phyloP scores from a whole-genome alignment of 2,888 invertebrate genomes.

The Beris chalybata region DNA sequence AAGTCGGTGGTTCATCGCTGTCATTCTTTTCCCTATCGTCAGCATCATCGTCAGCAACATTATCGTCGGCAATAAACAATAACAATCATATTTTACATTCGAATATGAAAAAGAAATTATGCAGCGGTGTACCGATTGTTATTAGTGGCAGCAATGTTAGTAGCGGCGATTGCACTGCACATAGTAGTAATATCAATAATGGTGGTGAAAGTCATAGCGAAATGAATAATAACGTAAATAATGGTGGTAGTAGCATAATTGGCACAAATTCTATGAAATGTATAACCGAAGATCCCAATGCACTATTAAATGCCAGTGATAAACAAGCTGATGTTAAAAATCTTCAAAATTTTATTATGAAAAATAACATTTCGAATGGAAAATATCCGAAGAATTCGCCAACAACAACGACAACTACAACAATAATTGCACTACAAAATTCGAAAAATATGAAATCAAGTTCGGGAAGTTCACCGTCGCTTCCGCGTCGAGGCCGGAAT shows the following conservation, averaged over 20 bases:
- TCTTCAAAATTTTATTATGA: slow-evolving; percentile 32
- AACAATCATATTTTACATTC: slow-evolving; percentile 9
- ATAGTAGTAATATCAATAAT: slow-evolving; percentile 21
- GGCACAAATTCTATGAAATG: slow-evolving; percentile 31
- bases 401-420: slow-evolving; percentile 7
- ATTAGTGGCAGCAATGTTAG: not conserved
- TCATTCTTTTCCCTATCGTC: slow-evolving; percentile 8
- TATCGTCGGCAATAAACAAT: slow-evolving; percentile 1
- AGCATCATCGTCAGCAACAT: not conserved
- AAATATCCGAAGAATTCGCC: slow-evolving; percentile 24
- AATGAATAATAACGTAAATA: slow-evolving; percentile 32
- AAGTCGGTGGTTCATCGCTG: not conserved
- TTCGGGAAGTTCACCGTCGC: slow-evolving; percentile 23
- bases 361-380: slow-evolving; percentile 11
- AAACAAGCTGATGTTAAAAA: slow-evolving; percentile 18
- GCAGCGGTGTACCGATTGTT: too few species aligned
- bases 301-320: slow-evolving; percentile 8
- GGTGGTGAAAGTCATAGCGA: slow-evolving; percentile 21
- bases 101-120: not conserved
- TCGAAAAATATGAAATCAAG: slow-evolving; percentile 23
- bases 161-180: slow-evolving; percentile 25
- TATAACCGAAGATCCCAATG: slow-evolving; percentile 25
- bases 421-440: slow-evolving; percentile 16
- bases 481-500: slow-evolving; percentile 33
- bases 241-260: not conserved